Percentiles rank a stretch among this genome's conserved stretches.
phyloP scores from a whole-genome alignment of 2,113 vertebrate species.

The Cathartes aura region DNA sequence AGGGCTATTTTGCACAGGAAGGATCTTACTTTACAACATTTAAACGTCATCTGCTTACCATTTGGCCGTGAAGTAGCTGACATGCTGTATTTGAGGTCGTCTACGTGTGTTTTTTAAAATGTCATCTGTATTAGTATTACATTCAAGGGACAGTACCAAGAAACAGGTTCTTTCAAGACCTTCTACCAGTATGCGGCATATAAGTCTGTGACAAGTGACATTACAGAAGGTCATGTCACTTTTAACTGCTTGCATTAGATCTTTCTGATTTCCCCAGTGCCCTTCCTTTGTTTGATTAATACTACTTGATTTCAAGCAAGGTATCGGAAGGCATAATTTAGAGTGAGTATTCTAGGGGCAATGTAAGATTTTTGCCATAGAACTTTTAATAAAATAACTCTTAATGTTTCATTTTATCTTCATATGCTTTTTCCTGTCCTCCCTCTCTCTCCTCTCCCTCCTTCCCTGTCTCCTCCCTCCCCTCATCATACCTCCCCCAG shows the following conservation, averaged over 20 bases:
- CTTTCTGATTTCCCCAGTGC: slow-evolving; percentile 95
- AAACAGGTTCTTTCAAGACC: slow-evolving; percentile 73
- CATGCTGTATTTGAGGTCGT: neutral
- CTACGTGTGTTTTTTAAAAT: slow-evolving; percentile 70
- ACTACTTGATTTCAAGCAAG: slow-evolving; percentile 76
- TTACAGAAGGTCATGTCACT: slow-evolving; percentile 98
- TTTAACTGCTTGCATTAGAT: slow-evolving; percentile 95
- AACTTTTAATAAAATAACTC: neutral
- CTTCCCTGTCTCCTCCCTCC: neutral
- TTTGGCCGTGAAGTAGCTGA: slow-evolving; percentile 10
- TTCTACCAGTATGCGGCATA: slow-evolving; percentile 77
- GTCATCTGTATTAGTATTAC: slow-evolving; percentile 73
- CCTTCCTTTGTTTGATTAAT: slow-evolving; percentile 82
- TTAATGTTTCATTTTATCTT: neutral
- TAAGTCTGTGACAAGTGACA: slow-evolving; percentile 93
- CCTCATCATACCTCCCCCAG: neutral
- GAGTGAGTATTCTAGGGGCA: slow-evolving; percentile 48
- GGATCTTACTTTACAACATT: neutral
- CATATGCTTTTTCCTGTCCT: neutral
- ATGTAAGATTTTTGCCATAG: slow-evolving; percentile 5
- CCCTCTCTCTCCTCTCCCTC: neutral
- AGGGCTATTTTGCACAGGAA: neutral
- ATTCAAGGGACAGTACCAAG: slow-evolving; percentile 65
- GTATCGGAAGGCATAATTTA: slow-evolving; percentile 72
- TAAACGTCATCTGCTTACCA: slow-evolving; percentile 16